Percentiles rank a stretch among this genome's conserved stretches.
Conservation (phyloP, 2,888 invertebrate genomes). For the Lithosia quadra region DNA sequence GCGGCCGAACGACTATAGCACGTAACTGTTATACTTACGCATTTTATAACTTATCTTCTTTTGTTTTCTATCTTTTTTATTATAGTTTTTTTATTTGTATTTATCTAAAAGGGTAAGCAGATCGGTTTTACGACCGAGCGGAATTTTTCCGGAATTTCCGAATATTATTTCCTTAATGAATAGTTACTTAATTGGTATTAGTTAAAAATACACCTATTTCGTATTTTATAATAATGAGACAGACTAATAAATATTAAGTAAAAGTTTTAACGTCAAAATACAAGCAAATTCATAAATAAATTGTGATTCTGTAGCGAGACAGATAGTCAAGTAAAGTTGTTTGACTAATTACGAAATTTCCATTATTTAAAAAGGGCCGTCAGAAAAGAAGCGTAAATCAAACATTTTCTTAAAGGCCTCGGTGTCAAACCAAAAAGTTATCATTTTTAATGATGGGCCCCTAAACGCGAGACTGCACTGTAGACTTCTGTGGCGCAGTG, state of each 20-base stretch:
- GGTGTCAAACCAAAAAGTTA: slow-evolving; percentile 65
- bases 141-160: no score
- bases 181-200: no score
- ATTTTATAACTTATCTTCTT: background rate
- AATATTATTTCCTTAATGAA: no score
- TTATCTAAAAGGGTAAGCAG: no score
- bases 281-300: slow-evolving; percentile 15
- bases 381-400: slow-evolving; percentile 53
- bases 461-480: slow-evolving; percentile 30
- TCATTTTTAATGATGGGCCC: slow-evolving; percentile 45
- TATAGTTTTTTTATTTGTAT: background rate
- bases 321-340: slow-evolving; percentile 41
- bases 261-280: slow-evolving; percentile 41
- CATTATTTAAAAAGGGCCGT: slow-evolving; percentile 66
- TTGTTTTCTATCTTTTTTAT: background rate
- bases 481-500: background rate
- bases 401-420: slow-evolving; percentile 50
- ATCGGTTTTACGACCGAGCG: no score
- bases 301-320: slow-evolving; percentile 6
- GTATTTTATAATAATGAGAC: background rate
- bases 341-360: slow-evolving; percentile 60
- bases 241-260: slow-evolving; percentile 12
- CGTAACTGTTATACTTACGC: background rate
- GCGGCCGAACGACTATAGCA: background rate
- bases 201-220: no score